Evolutionary conservation across 2,888 invertebrate genomes (phyloP).

Genomic region (Zele albiditarsus): DNA sequence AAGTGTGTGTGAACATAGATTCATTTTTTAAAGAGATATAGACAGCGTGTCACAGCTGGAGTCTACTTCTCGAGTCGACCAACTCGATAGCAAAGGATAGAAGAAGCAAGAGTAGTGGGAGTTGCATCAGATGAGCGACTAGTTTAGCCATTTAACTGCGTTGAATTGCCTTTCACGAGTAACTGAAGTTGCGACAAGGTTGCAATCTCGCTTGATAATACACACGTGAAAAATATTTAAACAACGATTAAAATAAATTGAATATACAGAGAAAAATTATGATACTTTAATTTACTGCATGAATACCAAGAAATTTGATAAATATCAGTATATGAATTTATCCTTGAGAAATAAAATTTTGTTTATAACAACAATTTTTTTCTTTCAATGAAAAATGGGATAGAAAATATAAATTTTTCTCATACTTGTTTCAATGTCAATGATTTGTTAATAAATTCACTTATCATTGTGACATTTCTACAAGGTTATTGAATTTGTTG

Average conservation of each 20-base stretch:
- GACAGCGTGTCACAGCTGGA: constrained; percentile 3
- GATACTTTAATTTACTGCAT: too few species aligned
- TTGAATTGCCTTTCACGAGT: neutral
- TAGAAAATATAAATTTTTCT: too few species aligned
- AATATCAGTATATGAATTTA: too few species aligned
- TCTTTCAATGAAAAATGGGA: too few species aligned
- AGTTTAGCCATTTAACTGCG: neutral
- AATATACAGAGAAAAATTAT: too few species aligned
- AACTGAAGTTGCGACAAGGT: too few species aligned
- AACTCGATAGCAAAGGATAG: neutral
- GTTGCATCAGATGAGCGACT: neutral
- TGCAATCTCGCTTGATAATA: neutral
- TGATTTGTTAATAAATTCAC: neutral
- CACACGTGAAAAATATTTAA: too few species aligned
- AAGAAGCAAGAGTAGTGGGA: neutral
- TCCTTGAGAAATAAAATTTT: too few species aligned
- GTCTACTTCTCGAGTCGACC: neutral
- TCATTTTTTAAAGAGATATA: neutral
- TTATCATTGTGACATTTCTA: neutral
- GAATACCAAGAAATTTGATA: too few species aligned
- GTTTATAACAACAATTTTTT: too few species aligned
- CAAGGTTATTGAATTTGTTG: neutral
- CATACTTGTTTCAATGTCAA: neutral
- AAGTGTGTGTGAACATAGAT: too few species aligned
- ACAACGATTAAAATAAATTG: too few species aligned